Evolutionary conservation across 2,113 vertebrate species (phyloP).

Genomic region (Isurus oxyrinchus): DNA sequence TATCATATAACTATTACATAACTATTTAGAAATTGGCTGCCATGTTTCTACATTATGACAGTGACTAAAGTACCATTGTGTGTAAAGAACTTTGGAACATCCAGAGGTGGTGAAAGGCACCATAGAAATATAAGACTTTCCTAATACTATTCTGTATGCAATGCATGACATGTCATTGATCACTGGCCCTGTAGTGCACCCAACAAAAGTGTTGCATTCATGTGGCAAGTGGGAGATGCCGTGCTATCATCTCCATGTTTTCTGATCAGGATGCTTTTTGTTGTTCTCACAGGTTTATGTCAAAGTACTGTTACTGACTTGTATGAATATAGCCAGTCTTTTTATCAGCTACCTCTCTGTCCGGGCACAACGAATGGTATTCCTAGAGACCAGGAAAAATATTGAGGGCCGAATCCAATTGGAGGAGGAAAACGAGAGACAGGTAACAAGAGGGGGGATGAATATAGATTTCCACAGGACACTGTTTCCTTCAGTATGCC

Average conservation of each 20-base stretch:
- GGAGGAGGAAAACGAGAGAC: conserved; percentile 36
- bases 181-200: not conserved
- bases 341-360: conserved; percentile 27
- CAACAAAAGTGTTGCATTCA: not conserved
- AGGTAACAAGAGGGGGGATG: not conserved
- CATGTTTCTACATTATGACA: no score
- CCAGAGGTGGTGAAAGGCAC: not conserved
- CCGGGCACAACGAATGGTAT: conserved; percentile 32
- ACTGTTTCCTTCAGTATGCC: not conserved
- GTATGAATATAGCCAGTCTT: conserved; percentile 28
- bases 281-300: conserved; percentile 1
- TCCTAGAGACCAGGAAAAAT: conserved; percentile 30
- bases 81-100: not conserved
- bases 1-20: no score
- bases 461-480: not conserved
- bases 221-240: not conserved
- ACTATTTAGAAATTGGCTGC: no score
- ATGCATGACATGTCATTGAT: not conserved
- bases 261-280: not conserved
- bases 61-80: not conserved
- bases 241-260: not conserved
- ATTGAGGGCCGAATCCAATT: conserved; percentile 32
- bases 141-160: not conserved
- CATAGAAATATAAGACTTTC: not conserved
- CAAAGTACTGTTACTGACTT: not conserved